phyloP scores from a whole-genome alignment of 2,888 invertebrate species.

The Oscheius sp. region DNA sequence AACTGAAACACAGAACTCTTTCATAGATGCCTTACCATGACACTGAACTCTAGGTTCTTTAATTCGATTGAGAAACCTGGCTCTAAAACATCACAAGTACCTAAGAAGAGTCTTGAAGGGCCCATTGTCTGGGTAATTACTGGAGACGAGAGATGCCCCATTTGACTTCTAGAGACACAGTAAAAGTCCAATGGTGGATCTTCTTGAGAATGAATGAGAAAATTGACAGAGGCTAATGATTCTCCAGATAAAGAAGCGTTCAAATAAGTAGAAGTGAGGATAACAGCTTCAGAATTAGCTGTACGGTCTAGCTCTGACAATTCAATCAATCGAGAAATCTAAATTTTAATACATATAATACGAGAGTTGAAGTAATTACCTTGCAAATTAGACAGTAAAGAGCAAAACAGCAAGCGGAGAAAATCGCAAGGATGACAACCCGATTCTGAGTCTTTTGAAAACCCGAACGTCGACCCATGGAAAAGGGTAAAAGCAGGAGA shows the following conservation, averaged over 20 bases:
- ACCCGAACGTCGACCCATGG: not conserved
- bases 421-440: not conserved
- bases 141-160: not conserved
- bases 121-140: slow-evolving; percentile 6
- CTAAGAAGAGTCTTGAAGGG: slow-evolving; percentile 4
- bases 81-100: slow-evolving; percentile 18
- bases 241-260: slow-evolving; percentile 2
- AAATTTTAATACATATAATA: not conserved
- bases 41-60: slow-evolving; percentile 6
- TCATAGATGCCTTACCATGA: not conserved
- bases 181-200: not conserved
- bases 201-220: slow-evolving; percentile 4
- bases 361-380: not conserved
- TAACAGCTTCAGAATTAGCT: not conserved
- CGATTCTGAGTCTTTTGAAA: not conserved
- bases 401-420: slow-evolving; percentile 12
- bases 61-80: slow-evolving; percentile 15
- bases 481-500: not conserved
- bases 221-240: slow-evolving; percentile 12
- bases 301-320: slow-evolving; percentile 13
- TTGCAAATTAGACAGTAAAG: slow-evolving; percentile 6
- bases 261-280: slow-evolving; percentile 1
- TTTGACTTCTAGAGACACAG: slow-evolving; percentile 15
- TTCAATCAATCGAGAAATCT: slow-evolving; percentile 1
- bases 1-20: not conserved